Conservation (phyloP, 2,888 invertebrate species). For the Tipula vernalis region DNA sequence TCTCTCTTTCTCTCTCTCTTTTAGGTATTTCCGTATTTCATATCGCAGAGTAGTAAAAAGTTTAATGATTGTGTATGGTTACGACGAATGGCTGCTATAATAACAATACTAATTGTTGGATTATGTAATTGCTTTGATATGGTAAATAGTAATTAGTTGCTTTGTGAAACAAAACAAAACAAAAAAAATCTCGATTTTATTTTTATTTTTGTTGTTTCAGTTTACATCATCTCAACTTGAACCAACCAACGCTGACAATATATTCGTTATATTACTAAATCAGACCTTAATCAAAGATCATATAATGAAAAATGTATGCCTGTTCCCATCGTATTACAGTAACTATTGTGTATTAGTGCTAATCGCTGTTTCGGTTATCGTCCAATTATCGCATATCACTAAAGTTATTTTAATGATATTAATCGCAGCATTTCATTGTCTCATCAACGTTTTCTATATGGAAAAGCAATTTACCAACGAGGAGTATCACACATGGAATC, state of each 20-base stretch:
- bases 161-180: neutral
- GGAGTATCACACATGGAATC: conserved; percentile 33
- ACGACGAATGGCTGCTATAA: conserved; percentile 42
- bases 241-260: neutral
- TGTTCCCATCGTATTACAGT: conserved; percentile 62
- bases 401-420: conserved; percentile 50
- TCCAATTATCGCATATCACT: conserved; percentile 55
- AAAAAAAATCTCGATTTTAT: neutral
- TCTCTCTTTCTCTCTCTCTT: neutral
- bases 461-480: conserved; percentile 44
- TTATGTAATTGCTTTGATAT: conserved; percentile 47
- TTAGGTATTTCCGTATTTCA: conserved; percentile 27
- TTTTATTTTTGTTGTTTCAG: neutral
- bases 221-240: neutral
- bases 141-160: conserved; percentile 33
- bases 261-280: neutral
- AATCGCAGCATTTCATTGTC: conserved; percentile 47
- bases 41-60: conserved; percentile 41
- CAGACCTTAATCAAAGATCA: neutral
- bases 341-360: conserved; percentile 56
- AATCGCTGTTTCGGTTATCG: conserved; percentile 55
- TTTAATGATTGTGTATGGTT: conserved; percentile 45
- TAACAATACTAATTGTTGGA: conserved; percentile 43
- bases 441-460: conserved; percentile 44
- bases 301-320: conserved; percentile 34